A percentile compares a stretch with the other conserved stretches of the same genome.
Conservation (phyloP, 1,140 invertebrate genomes). For the Drosophila grimshawi region DNA sequence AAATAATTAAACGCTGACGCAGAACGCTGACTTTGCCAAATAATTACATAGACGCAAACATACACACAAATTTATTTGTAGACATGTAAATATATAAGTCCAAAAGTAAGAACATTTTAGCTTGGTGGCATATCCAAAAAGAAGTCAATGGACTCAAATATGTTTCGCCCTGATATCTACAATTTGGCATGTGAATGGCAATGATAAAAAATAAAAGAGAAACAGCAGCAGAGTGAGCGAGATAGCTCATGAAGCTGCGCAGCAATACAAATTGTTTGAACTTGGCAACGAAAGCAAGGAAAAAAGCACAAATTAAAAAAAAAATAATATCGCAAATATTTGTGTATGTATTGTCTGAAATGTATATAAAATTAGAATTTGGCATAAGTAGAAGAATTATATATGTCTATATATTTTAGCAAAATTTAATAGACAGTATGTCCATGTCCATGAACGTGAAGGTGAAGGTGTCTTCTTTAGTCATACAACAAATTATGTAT, state of each 20-base stretch:
- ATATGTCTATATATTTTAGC: conserved; percentile 16
- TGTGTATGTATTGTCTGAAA: conserved; percentile 26
- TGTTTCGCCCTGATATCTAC: not conserved
- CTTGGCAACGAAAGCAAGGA: conserved; percentile 67
- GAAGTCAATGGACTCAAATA: conserved; percentile 44
- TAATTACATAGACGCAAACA: conserved; percentile 4
- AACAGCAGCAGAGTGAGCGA: conserved; percentile 1
- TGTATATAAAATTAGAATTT: conserved; percentile 68
- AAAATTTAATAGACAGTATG: conserved; percentile 17
- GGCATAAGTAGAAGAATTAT: conserved; percentile 40
- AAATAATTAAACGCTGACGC: not conserved
- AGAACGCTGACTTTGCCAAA: not conserved
- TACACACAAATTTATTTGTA: not conserved
- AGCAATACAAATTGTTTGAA: conserved; percentile 47
- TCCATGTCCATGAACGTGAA: conserved; percentile 72
- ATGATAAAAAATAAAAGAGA: too few relatives aligned
- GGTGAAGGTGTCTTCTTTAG: conserved; percentile 64
- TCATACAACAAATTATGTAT: conserved; percentile 9
- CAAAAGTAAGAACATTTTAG: conserved; percentile 20
- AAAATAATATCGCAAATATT: conserved; percentile 24
- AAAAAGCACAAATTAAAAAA: conserved; percentile 39
- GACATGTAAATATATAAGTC: not conserved
- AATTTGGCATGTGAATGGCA: conserved; percentile 18
- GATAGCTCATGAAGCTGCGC: conserved; percentile 14
- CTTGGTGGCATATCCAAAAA: conserved; percentile 1